Conservation (phyloP, 2,797 vertebrate species). For the Perodicticus potto region DNA sequence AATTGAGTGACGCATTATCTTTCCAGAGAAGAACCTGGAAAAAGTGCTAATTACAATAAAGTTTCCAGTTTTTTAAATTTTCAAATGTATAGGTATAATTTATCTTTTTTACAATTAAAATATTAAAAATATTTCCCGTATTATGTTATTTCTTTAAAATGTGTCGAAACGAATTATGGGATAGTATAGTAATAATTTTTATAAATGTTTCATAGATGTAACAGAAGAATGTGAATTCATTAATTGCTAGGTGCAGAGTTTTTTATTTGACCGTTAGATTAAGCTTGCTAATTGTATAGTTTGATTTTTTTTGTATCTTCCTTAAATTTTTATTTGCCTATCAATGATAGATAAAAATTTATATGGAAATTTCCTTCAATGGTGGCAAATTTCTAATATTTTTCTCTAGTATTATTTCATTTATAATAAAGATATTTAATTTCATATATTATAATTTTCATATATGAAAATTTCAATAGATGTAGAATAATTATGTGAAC, state of each 20-base stretch:
- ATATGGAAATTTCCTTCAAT: neutral
- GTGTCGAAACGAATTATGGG: neutral
- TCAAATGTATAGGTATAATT: neutral
- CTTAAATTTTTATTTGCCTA: neutral
- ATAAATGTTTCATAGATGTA: neutral
- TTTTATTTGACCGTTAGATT: neutral
- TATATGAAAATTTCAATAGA: conserved; percentile 11
- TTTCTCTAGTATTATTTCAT: neutral
- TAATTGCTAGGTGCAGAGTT: neutral
- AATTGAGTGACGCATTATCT: neutral
- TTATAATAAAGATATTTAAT: neutral
- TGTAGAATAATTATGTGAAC: conserved; percentile 36
- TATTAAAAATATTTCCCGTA: neutral
- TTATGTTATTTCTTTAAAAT: neutral
- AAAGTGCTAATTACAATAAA: neutral
- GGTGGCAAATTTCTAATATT: neutral
- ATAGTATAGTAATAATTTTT: neutral
- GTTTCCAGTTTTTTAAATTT: neutral
- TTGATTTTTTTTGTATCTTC: neutral
- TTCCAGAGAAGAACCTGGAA: neutral
- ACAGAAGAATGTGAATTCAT: conserved; percentile 29
- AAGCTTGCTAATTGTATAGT: neutral
- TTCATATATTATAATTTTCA: neutral
- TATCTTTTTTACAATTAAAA: neutral
- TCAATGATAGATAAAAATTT: conserved; percentile 5